phyloP scores from a whole-genome alignment of 2,797 vertebrate genomes.

The Sus cebifrons region DNA sequence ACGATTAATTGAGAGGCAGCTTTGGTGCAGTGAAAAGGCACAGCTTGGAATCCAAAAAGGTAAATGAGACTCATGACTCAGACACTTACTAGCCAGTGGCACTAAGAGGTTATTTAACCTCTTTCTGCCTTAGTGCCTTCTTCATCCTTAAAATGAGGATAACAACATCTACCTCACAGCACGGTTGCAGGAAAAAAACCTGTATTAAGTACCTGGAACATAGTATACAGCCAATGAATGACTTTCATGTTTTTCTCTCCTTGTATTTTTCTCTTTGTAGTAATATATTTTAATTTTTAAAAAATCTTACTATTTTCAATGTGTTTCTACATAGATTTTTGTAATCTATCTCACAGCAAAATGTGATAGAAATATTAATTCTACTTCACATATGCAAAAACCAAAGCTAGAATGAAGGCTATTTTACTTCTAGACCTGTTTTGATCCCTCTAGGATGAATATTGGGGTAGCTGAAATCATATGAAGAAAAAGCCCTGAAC shows the following conservation, averaged over 20 bases:
- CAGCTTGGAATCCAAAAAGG: neutral
- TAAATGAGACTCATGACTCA: neutral
- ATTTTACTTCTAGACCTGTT: neutral
- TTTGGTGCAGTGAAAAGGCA: neutral
- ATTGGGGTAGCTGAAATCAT: neutral
- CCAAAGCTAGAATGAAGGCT: neutral
- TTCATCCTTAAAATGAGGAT: neutral
- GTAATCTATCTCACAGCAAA: neutral
- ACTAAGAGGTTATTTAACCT: neutral
- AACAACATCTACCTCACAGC: neutral
- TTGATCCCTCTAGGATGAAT: neutral
- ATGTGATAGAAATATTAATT: neutral
- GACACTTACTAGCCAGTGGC: neutral
- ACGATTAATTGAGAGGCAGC: neutral
- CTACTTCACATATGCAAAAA: neutral
- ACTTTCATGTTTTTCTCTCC: neutral
- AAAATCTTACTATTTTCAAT: neutral
- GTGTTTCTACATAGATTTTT: neutral
- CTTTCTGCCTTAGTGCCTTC: neutral
- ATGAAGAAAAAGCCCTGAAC: neutral
- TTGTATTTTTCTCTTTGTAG: neutral
- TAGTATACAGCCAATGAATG: neutral
- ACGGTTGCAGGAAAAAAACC: neutral
- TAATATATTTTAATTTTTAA: neutral
- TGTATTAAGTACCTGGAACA: neutral